phyloP scores from a whole-genome alignment of 2,888 invertebrate species.

The Brachypterus glaber region DNA sequence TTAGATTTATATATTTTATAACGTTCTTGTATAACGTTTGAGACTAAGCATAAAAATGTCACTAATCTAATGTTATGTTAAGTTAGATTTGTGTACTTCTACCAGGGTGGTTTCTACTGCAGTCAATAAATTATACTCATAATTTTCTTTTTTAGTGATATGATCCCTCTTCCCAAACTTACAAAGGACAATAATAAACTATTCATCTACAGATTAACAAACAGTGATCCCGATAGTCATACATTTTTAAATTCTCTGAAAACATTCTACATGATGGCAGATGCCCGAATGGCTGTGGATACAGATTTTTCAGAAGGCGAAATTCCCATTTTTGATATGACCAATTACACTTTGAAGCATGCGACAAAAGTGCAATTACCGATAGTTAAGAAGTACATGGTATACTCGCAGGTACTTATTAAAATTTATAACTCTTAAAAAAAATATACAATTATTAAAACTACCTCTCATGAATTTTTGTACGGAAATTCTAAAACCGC shows the following conservation, averaged over 20 bases:
- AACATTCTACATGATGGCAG: slow-evolving; percentile 64
- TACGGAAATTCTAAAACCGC: too few relatives aligned
- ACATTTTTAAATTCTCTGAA: slow-evolving; percentile 57
- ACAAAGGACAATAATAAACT: slow-evolving; percentile 59
- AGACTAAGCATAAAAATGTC: too few relatives aligned
- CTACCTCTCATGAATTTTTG: too few relatives aligned
- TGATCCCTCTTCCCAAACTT: slow-evolving; percentile 56
- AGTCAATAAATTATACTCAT: too few relatives aligned
- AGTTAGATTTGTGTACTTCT: too few relatives aligned
- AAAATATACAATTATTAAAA: too few relatives aligned
- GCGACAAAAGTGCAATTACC: slow-evolving; percentile 54
- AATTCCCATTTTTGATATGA: slow-evolving; percentile 62
- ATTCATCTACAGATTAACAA: slow-evolving; percentile 55
- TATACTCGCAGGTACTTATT: slow-evolving; percentile 61
- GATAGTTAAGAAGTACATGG: slow-evolving; percentile 58
- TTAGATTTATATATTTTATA: too few relatives aligned
- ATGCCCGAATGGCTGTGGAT: slow-evolving; percentile 52
- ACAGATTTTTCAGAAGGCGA: slow-evolving; percentile 55
- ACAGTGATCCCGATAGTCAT: slow-evolving; percentile 54
- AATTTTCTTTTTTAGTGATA: slow-evolving; percentile 50
- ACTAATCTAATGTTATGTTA: too few relatives aligned
- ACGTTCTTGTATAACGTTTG: too few relatives aligned
- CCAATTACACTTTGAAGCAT: slow-evolving; percentile 54
- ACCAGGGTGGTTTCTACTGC: too few relatives aligned
- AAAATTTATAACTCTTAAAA: too few relatives aligned